These are phyloP conservation scores for Lates japonicus DNA, from an alignment of 2,797 vertebrate genomes.

Conservation along the genomic window DNA sequence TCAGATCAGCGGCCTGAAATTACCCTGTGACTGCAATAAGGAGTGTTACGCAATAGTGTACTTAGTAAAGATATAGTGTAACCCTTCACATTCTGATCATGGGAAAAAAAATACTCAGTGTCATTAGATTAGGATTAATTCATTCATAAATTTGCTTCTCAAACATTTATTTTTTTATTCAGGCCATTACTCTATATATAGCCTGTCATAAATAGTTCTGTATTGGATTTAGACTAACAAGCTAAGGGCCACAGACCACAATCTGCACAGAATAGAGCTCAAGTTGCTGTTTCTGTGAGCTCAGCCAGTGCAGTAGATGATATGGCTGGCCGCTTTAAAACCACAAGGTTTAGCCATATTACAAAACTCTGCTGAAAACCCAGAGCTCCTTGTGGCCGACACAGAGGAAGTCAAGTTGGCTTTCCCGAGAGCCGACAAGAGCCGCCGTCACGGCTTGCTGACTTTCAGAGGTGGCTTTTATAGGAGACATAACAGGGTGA, in stretches of 20 bases:
- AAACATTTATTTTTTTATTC: neutral
- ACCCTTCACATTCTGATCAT: neutral
- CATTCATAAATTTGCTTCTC: neutral
- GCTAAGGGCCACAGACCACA: slow-evolving; percentile 44
- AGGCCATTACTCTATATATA: neutral
- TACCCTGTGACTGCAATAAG: slow-evolving; percentile 12
- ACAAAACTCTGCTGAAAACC: slow-evolving; percentile 46
- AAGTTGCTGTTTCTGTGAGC: slow-evolving; percentile 35
- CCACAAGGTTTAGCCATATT: slow-evolving; percentile 50
- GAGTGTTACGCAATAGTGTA: slow-evolving; percentile 12
- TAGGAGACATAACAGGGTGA: slow-evolving; percentile 37
- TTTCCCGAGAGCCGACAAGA: slow-evolving; percentile 17
- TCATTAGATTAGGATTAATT: slow-evolving; percentile 6
- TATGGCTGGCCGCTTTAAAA: slow-evolving; percentile 46
- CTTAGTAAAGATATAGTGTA: neutral
- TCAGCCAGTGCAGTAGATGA: slow-evolving; percentile 52
- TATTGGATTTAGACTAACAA: slow-evolving; percentile 39
- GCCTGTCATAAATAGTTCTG: slow-evolving; percentile 39
- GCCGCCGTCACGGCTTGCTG: slow-evolving; percentile 20
- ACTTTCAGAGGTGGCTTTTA: slow-evolving; percentile 42
- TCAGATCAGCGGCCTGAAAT: slow-evolving; percentile 34
- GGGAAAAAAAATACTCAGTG: neutral
- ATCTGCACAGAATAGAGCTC: slow-evolving; percentile 40
- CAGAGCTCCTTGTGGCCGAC: slow-evolving; percentile 35
- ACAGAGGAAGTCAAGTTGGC: slow-evolving; percentile 43